A percentile compares a stretch with the other conserved stretches of the same genome.
Conservation (phyloP, 2,797 vertebrate species). For the Lutjanus argentimaculatus region DNA sequence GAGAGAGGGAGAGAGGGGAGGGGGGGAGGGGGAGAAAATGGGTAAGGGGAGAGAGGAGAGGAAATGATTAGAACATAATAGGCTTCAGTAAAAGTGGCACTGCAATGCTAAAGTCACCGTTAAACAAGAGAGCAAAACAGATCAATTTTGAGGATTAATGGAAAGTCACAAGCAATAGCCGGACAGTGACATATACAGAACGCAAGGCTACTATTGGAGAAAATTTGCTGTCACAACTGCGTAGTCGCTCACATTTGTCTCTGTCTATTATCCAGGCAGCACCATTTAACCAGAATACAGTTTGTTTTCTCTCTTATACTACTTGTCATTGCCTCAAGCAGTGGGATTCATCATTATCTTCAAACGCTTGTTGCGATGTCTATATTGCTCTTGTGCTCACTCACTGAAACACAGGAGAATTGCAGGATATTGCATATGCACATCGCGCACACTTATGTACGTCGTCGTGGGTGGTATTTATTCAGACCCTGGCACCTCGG, state of each 20-base stretch:
- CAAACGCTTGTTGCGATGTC: slow-evolving; percentile 65
- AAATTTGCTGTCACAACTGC: slow-evolving; percentile 61
- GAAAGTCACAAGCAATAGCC: slow-evolving; percentile 57
- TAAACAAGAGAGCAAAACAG: slow-evolving; percentile 62
- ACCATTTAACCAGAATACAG: slow-evolving; percentile 66
- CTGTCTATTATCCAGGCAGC: slow-evolving; percentile 72
- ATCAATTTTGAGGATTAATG: slow-evolving; percentile 68
- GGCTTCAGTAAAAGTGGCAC: slow-evolving; percentile 53
- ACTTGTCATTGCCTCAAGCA: slow-evolving; percentile 73
- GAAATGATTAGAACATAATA: slow-evolving; percentile 63
- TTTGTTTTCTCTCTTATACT: slow-evolving; percentile 66
- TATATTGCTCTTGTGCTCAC: slow-evolving; percentile 58
- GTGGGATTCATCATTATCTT: slow-evolving; percentile 73
- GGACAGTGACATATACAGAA: slow-evolving; percentile 58
- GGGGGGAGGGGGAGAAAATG: slow-evolving; percentile 17
- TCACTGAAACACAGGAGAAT: slow-evolving; percentile 52
- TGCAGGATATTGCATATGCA: slow-evolving; percentile 47
- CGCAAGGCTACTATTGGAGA: slow-evolving; percentile 36
- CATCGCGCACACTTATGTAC: slow-evolving; percentile 35
- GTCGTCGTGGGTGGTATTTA: slow-evolving; percentile 36
- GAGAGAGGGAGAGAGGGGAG: slow-evolving; percentile 22
- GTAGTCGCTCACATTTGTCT: slow-evolving; percentile 67
- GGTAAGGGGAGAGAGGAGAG: slow-evolving; percentile 18
- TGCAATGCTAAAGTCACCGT: slow-evolving; percentile 50
- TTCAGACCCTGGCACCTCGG: slow-evolving; percentile 41